These are phyloP conservation scores for Setophaga kirtlandii DNA, from an alignment of 2,113 vertebrate species.

Conservation along the genomic window DNA sequence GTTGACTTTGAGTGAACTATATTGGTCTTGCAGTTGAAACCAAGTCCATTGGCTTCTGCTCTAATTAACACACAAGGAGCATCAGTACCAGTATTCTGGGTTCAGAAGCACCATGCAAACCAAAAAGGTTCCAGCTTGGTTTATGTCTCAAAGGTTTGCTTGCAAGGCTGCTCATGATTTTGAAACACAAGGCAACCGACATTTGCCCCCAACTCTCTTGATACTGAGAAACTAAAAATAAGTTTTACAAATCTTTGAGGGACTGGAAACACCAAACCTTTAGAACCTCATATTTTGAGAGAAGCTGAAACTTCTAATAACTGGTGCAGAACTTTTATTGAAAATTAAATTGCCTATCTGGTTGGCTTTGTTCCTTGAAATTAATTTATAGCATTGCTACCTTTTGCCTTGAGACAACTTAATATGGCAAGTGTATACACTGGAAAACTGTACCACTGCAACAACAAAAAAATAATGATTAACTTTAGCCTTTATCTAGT, in stretches of 20 bases:
- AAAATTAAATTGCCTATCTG: background rate
- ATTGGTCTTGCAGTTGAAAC: background rate
- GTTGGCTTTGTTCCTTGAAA: background rate
- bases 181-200: background rate
- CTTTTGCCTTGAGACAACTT: constrained; percentile 8
- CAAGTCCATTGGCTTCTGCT: background rate
- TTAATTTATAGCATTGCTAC: background rate
- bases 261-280: background rate
- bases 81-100: background rate
- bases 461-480: background rate
- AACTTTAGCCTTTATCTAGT: constrained; percentile 47
- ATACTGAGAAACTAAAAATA: background rate
- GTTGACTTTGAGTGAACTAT: background rate
- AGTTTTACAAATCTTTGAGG: background rate
- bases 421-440: background rate
- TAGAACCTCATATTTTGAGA: background rate
- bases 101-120: background rate
- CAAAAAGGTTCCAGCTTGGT: background rate
- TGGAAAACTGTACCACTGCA: background rate
- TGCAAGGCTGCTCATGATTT: background rate
- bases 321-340: background rate
- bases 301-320: background rate
- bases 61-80: background rate
- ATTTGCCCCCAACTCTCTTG: background rate
- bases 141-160: background rate